phyloP scores from a whole-genome alignment of 1,140 invertebrate species.

The Neotoxoptera formosana region DNA sequence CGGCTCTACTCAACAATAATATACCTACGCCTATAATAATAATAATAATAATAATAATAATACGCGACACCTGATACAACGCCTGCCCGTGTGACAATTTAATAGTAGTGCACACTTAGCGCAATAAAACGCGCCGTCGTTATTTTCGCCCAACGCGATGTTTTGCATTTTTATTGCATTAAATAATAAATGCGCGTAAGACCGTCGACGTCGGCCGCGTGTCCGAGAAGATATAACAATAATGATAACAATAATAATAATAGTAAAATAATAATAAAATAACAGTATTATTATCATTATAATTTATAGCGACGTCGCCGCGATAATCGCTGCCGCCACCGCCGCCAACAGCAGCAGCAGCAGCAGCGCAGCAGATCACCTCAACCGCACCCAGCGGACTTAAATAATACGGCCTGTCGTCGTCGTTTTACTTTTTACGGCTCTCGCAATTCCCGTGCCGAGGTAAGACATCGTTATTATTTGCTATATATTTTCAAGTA shows the following conservation, averaged over 20 bases:
- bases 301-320: background rate
- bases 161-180: constrained; percentile 13
- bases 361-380: background rate
- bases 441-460: background rate
- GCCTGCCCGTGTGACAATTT: background rate
- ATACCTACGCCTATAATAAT: background rate
- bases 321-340: background rate
- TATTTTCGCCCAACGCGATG: background rate
- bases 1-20: background rate
- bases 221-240: background rate
- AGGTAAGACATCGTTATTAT: background rate
- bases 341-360: too few relatives aligned
- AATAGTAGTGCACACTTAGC: background rate
- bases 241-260: background rate
- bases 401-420: background rate
- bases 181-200: background rate
- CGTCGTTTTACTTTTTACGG: background rate
- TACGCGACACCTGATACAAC: background rate
- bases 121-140: background rate
- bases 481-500: background rate
- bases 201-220: background rate
- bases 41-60: background rate
- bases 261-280: too few relatives aligned
- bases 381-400: background rate
- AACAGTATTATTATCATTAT: background rate